Base-by-base conservation (phyloP, 2,888 invertebrate species). In the Graphium colonna region DNA sequence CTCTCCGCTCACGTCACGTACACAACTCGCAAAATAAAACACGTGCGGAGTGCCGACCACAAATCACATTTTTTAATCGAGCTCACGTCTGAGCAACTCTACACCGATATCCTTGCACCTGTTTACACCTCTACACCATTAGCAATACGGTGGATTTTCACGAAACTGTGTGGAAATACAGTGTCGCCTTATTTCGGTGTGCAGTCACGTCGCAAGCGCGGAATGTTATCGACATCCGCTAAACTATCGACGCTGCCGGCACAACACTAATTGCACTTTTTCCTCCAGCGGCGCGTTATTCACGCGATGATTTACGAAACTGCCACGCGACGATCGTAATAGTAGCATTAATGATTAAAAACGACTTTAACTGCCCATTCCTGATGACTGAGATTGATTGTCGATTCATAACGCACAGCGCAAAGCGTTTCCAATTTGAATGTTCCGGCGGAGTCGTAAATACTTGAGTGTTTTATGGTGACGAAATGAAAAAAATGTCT, bases 11-110 rank as follows among this genome's bases (percentile, higher is more conserved):
- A 73, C 73, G 79, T 85, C 86, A 84, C 84, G 85, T 85, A 79
- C 81, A 74, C 68, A 68, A 69, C 72, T 73, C 75, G 82, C 80
- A 82, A 84, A 85, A 87, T 85, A 86, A 85, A 85, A 82, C 81
- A 80, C 84, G 82, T 73, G 81, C 77, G 68, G 77, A 78, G 73
- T 78, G 79, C 78, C 77, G 69, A 77, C 84, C 86, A 85, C 87
- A 88, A 87, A 87, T 88, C 87, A 88, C 82, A 87, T 87, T 88
- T 88, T 87, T 87, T 86, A 87, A 86, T 87, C 86, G 84, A 80
- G 79, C 81, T 79, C 86, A 79, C 83, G 82, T 83, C 79, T 77
- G 73, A 63, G 67, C 65, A 59, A 60, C 59, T 58, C 56, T 58
- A 59, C 75, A 73, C 73, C 63, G 52, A 53, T 61, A 55, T 44